These are phyloP conservation scores for Dysidea cf. avara DNA, from an alignment of 37 sponge, comb jelly and placozoan species.

Conservation along the genomic window DNA sequence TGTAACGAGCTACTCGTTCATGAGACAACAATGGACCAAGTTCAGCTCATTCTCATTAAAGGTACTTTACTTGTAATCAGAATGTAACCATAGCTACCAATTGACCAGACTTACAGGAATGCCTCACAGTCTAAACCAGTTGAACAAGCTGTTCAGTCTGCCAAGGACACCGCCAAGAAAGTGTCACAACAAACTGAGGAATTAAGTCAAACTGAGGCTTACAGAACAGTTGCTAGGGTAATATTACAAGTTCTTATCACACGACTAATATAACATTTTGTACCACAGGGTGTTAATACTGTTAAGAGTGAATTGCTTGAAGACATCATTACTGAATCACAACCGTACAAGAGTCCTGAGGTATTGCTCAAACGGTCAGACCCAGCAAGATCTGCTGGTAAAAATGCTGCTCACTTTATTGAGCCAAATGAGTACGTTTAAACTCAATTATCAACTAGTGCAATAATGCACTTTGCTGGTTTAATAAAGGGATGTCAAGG, in stretches of 20 bases:
- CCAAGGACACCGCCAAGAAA: slow-evolving; percentile 60
- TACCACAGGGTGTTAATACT: slow-evolving; percentile 49
- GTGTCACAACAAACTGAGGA: slow-evolving; percentile 38
- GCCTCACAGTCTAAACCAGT: neutral
- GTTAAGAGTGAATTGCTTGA: slow-evolving; percentile 78
- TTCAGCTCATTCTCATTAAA: too few relatives aligned
- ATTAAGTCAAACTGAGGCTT: slow-evolving; percentile 57
- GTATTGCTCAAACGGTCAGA: neutral
- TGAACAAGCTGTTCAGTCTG: slow-evolving; percentile 27
- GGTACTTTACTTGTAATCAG: neutral
- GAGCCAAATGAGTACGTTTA: slow-evolving; percentile 3
- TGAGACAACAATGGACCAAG: too few relatives aligned
- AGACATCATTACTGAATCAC: slow-evolving; percentile 66
- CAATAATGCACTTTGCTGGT: neutral
- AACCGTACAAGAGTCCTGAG: slow-evolving; percentile 69
- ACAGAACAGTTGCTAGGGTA: slow-evolving; percentile 53
- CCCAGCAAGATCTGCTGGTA: neutral
- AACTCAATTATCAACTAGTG: neutral
- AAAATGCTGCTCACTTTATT: neutral
- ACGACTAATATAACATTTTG: neutral
- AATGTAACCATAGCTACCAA: neutral
- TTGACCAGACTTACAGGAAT: neutral
- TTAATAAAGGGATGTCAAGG: slow-evolving; percentile 55
- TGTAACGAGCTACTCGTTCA: too few relatives aligned
- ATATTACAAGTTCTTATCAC: neutral